Percentiles rank a stretch among this genome's conserved stretches.
Conservation (phyloP, 2,888 invertebrate species). For the Synanthedon tipuliformis region DNA sequence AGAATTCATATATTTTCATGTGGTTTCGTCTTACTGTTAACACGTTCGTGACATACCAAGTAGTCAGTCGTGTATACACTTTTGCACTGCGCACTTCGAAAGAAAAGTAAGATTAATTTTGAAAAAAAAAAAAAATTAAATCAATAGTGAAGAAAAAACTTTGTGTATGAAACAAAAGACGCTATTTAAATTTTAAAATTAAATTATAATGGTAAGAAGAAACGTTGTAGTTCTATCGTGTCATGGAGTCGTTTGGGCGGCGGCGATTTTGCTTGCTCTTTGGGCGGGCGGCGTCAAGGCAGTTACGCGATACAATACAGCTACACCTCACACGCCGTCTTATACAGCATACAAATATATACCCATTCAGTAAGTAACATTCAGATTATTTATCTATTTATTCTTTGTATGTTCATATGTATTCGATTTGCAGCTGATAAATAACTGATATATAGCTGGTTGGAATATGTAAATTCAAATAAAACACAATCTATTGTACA, state of each 20-base stretch:
- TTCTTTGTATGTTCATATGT: background rate
- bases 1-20: slow-evolving; percentile 41
- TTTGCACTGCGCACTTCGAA: slow-evolving; percentile 27
- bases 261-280: slow-evolving; percentile 34
- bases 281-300: slow-evolving; percentile 48
- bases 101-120: background rate
- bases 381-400: background rate
- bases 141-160: background rate
- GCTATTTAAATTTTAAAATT: background rate
- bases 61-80: slow-evolving; percentile 38
- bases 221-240: slow-evolving; percentile 33
- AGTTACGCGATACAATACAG: slow-evolving; percentile 44
- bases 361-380: slow-evolving; percentile 47
- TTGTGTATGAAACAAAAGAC: background rate
- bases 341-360: slow-evolving; percentile 47
- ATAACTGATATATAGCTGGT: too few species aligned
- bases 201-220: slow-evolving; percentile 31
- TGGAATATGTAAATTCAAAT: too few species aligned
- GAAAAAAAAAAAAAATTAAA: background rate
- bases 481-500: too few species aligned
- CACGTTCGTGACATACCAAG: slow-evolving; percentile 32
- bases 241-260: slow-evolving; percentile 40
- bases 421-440: too few species aligned
- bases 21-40: slow-evolving; percentile 46
- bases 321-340: slow-evolving; percentile 51